Conservation (phyloP, 1,140 invertebrate species). For the Camponotus pennsylvanicus region DNA sequence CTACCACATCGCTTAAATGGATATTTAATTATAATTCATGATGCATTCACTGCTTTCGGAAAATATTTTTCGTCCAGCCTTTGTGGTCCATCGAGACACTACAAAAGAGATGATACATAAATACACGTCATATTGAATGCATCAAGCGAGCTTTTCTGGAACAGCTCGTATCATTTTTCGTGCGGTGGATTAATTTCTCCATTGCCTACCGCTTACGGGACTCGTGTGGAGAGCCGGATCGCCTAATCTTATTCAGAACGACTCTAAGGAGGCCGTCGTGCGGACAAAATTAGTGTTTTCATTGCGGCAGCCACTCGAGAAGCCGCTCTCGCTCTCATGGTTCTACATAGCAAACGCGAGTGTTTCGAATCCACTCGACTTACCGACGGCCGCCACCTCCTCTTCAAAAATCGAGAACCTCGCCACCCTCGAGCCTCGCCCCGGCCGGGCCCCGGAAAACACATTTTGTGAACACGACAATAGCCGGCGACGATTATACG, state of each 20-base stretch:
- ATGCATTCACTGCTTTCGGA: neutral
- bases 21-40: neutral
- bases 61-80: neutral
- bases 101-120: constrained; percentile 25
- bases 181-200: constrained; percentile 34
- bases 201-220: constrained; percentile 1
- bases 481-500: constrained; percentile 69
- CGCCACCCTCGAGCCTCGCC: constrained; percentile 40
- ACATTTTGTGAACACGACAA: constrained; percentile 47
- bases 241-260: constrained; percentile 55
- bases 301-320: constrained; percentile 79
- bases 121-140: constrained; percentile 27
- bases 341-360: constrained; percentile 43
- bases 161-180: constrained; percentile 28
- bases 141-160: constrained; percentile 18
- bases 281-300: constrained; percentile 81
- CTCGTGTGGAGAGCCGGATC: constrained; percentile 37
- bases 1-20: no score
- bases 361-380: constrained; percentile 72
- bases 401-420: constrained; percentile 72
- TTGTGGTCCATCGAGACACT: neutral
- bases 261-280: constrained; percentile 52
- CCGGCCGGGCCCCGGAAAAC: constrained; percentile 44
- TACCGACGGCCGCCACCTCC: constrained; percentile 59
- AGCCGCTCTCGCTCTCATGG: constrained; percentile 57